phyloP scores from a whole-genome alignment of 2,113 vertebrate species.

The Atherinomorus stipes region DNA sequence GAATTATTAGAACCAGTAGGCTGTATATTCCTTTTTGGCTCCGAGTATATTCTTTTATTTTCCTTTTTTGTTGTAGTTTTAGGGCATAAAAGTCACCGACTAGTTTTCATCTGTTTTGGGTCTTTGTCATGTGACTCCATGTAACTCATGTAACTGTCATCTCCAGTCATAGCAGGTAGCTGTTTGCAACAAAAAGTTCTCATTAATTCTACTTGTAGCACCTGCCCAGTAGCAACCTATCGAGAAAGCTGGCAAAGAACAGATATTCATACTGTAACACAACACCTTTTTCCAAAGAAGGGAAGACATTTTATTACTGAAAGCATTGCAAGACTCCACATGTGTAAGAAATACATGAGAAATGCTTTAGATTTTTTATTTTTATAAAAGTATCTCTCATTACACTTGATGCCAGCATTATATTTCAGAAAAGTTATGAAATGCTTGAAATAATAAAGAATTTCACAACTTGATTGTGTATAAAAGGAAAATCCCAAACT shows the following conservation, averaged over 20 bases:
- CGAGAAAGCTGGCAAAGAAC: background rate
- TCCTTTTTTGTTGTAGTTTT: background rate
- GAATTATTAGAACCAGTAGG: background rate
- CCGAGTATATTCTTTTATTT: background rate
- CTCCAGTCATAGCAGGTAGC: background rate
- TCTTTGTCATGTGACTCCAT: background rate
- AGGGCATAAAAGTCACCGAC: background rate
- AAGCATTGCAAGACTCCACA: too few relatives aligned
- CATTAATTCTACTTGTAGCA: background rate
- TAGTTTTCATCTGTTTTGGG: background rate
- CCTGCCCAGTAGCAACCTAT: background rate
- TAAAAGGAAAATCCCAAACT: too few relatives aligned
- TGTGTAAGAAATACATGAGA: too few relatives aligned
- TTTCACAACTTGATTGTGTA: too few relatives aligned
- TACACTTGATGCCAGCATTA: too few relatives aligned
- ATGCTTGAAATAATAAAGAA: too few relatives aligned
- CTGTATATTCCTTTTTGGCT: conserved; percentile 4
- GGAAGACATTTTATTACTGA: too few relatives aligned
- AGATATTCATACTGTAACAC: too few relatives aligned
- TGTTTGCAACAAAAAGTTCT: background rate
- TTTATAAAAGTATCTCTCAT: too few relatives aligned
- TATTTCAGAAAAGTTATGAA: too few relatives aligned
- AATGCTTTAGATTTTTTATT: too few relatives aligned
- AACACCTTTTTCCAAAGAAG: too few relatives aligned
- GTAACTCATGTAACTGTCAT: background rate